phyloP scores from a whole-genome alignment of 1,140 invertebrate species.

The Pseudomyrmex dendroicus region DNA sequence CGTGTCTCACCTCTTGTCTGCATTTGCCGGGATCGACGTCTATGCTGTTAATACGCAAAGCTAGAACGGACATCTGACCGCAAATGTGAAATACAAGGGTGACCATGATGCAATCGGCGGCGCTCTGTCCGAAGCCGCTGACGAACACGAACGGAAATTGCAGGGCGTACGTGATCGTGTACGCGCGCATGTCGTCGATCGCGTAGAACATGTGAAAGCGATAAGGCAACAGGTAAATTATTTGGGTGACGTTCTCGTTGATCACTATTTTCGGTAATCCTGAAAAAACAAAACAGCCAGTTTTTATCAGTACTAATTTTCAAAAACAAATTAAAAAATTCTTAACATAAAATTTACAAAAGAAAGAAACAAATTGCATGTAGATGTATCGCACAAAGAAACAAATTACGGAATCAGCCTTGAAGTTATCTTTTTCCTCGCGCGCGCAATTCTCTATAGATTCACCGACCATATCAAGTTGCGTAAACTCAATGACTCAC shows the following conservation, averaged over 20 bases:
- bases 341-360: not conserved
- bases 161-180: conserved; percentile 70
- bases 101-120: conserved; percentile 76
- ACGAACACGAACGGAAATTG: conserved; percentile 74
- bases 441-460: not conserved
- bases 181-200: conserved; percentile 66
- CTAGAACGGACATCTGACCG: conserved; percentile 77
- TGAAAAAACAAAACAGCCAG: conserved; percentile 24
- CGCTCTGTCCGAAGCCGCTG: conserved; percentile 71
- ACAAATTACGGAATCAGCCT: not conserved
- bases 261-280: conserved; percentile 25
- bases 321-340: not conserved
- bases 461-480: not conserved
- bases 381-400: not conserved
- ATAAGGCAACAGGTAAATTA: conserved; percentile 74
- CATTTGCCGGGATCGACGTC: conserved; percentile 52
- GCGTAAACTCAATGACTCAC: conserved; percentile 5
- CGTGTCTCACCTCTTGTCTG: conserved; percentile 59
- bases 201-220: conserved; percentile 74
- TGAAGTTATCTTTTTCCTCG: not conserved
- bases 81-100: conserved; percentile 78
- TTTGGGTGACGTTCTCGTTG: conserved; percentile 42
- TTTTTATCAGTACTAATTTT: not conserved
- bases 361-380: no score
- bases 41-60: conserved; percentile 73